A percentile compares a stretch with the other conserved stretches of the same genome.
Conservation (phyloP, 1,140 invertebrate species). For the Arctopsyche grandis region DNA sequence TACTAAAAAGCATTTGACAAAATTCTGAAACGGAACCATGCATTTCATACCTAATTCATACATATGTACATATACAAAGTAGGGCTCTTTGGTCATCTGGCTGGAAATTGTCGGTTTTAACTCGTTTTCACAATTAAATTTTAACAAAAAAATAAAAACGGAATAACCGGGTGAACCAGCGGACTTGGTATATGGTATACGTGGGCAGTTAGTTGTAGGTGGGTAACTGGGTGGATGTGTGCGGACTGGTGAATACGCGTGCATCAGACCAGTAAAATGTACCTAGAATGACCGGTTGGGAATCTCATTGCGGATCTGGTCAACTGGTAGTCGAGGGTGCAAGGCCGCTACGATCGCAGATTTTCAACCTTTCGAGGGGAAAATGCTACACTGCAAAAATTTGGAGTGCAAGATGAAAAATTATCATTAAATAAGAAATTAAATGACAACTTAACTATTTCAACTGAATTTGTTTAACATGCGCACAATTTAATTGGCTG, state of each 20-base stretch:
- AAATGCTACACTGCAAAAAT: too few relatives aligned
- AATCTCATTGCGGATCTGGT: constrained; percentile 21
- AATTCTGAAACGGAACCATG: too few relatives aligned
- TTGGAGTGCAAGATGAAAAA: too few relatives aligned
- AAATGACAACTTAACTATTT: too few relatives aligned
- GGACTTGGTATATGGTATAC: background rate
- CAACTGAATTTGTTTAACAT: too few relatives aligned
- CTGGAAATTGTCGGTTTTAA: too few relatives aligned
- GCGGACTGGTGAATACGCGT: constrained; percentile 7
- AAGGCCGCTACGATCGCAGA: constrained; percentile 2
- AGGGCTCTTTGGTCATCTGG: too few relatives aligned
- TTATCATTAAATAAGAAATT: too few relatives aligned
- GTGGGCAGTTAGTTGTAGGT: constrained; percentile 10
- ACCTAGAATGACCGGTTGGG: constrained; percentile 18
- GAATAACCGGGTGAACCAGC: background rate
- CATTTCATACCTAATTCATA: too few relatives aligned
- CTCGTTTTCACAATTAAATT: too few relatives aligned
- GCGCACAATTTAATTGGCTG: background rate
- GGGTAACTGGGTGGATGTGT: constrained; percentile 8
- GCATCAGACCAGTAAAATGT: constrained; percentile 11
- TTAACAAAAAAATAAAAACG: background rate
- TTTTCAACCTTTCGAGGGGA: background rate
- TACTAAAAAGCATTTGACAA: too few relatives aligned
- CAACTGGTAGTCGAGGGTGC: background rate
- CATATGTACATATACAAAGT: background rate